These are phyloP conservation scores for Sesamia nonagrioides DNA, from an alignment of 1,140 invertebrate species.

Conservation along the genomic window DNA sequence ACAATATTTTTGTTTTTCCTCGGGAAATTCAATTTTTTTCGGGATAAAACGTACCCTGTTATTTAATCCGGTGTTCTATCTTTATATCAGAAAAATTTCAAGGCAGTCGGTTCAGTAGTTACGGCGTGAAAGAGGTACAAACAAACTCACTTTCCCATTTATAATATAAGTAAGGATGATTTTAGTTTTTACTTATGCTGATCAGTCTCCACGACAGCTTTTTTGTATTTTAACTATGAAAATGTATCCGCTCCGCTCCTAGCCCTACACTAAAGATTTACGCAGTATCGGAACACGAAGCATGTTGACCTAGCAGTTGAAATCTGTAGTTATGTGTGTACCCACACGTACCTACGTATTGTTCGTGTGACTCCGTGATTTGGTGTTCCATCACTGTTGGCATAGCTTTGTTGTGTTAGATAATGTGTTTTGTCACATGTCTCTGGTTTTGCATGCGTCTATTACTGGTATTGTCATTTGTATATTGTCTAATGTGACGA, in stretches of 20 bases:
- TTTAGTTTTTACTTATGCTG: no score
- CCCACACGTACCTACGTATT: slow-evolving; percentile 34
- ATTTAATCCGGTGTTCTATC: no score
- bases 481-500: background rate
- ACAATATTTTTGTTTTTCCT: no score
- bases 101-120: no score
- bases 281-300: slow-evolving; percentile 64
- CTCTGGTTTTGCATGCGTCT: background rate
- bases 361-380: slow-evolving; percentile 42
- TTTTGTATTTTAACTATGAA: no score
- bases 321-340: slow-evolving; percentile 47
- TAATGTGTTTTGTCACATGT: slow-evolving; percentile 21
- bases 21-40: no score
- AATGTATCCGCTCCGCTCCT: slow-evolving; percentile 40
- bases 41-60: no score
- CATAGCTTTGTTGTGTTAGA: slow-evolving; percentile 9
- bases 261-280: slow-evolving; percentile 67
- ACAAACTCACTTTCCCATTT: no score
- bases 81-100: no score
- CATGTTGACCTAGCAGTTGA: slow-evolving; percentile 65
- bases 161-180: no score
- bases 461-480: background rate
- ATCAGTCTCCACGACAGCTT: no score
- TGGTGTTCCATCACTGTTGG: slow-evolving; percentile 20
- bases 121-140: no score